phyloP scores from a whole-genome alignment of 1,140 invertebrate genomes.

The Rhopalosiphum padi region DNA sequence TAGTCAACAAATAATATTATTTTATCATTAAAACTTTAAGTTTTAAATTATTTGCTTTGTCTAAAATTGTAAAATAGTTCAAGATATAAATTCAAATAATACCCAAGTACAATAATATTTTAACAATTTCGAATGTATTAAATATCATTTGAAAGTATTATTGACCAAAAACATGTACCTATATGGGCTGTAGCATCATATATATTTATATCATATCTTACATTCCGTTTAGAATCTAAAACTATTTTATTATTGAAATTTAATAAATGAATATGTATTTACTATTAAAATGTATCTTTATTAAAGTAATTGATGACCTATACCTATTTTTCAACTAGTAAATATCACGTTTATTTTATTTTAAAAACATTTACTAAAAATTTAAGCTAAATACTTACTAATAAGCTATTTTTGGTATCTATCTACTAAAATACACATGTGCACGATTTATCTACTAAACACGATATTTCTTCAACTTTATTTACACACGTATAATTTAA shows the following conservation, averaged over 20 bases:
- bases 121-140: not conserved
- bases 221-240: not conserved
- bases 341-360: not conserved
- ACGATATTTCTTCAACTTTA: not conserved
- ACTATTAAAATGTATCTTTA: not conserved
- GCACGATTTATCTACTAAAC: not conserved
- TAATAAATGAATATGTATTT: not conserved
- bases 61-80: not conserved
- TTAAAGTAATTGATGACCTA: not conserved
- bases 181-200: not conserved
- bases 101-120: not conserved
- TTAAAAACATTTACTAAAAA: no score
- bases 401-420: not conserved
- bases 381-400: not conserved
- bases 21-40: no score
- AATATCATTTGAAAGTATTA: not conserved
- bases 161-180: not conserved
- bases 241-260: not conserved
- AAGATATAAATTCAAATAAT: not conserved
- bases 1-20: not conserved
- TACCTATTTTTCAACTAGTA: not conserved
- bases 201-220: not conserved
- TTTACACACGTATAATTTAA: not conserved
- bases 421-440: not conserved
- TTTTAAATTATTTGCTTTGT: not conserved